Percentiles rank a stretch among this genome's conserved stretches.
Evolutionary conservation across 2,888 invertebrate species (phyloP).

Genomic region (Euphydryas editha): DNA sequence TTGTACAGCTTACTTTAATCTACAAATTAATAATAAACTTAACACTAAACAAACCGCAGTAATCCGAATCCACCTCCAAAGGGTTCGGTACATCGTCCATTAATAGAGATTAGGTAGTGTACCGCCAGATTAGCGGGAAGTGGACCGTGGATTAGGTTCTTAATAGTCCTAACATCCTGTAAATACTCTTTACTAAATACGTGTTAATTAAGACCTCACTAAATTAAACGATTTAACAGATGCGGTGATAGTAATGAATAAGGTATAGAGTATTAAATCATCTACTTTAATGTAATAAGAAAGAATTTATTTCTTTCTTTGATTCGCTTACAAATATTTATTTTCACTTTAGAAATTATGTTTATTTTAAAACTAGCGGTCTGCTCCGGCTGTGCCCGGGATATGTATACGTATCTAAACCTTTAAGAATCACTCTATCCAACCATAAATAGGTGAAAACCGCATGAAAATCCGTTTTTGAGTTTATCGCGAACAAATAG

Average conservation of each 20-base stretch:
- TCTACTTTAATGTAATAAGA: not conserved
- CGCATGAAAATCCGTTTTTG: no score
- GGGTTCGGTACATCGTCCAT: conserved; percentile 16
- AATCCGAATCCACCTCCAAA: conserved; percentile 21
- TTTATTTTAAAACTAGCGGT: no score
- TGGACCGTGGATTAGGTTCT: conserved; percentile 7
- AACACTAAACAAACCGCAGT: conserved; percentile 12
- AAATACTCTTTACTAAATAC: conserved; percentile 8
- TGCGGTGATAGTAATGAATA: not conserved
- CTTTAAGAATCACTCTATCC: no score
- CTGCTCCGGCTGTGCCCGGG: no score
- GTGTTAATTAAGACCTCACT: conserved; percentile 4
- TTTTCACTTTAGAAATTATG: no score
- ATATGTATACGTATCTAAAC: no score
- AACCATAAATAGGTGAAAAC: no score
- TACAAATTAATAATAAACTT: not conserved
- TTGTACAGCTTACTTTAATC: no score
- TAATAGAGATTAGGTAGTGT: conserved; percentile 30
- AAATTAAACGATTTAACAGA: not conserved
- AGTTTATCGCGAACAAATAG: no score
- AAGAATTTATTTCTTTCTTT: no score
- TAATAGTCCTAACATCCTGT: conserved; percentile 24
- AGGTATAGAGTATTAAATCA: no score
- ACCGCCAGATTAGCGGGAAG: conserved; percentile 23
- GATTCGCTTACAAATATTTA: no score